These are phyloP conservation scores for Trilocha varians DNA, from an alignment of 2,888 invertebrate species.

Conservation along the genomic window DNA sequence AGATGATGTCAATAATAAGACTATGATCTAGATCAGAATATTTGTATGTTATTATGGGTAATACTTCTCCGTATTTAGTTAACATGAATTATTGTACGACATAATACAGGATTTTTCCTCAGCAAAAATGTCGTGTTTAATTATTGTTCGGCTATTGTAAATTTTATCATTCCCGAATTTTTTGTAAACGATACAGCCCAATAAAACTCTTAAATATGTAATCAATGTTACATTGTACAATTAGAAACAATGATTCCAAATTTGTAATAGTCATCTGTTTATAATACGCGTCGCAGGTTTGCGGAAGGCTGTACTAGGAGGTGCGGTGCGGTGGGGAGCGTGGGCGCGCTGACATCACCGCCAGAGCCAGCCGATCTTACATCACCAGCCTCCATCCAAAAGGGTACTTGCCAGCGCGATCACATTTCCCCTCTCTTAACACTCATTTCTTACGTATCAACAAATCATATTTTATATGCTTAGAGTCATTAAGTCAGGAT, in stretches of 20 bases:
- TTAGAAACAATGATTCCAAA: not conserved
- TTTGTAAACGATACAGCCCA: not conserved
- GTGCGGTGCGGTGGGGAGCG: constrained; percentile 36
- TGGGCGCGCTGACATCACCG: constrained; percentile 70
- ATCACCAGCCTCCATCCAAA: constrained; percentile 60
- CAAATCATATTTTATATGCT: not conserved
- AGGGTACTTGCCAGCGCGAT: constrained; percentile 31
- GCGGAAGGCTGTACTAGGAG: constrained; percentile 55
- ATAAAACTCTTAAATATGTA: not conserved
- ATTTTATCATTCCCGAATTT: not conserved
- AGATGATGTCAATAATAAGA: constrained; percentile 25
- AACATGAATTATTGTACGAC: too few relatives aligned
- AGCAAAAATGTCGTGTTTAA: not conserved
- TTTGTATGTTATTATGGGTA: constrained; percentile 14
- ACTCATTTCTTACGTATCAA: not conserved
- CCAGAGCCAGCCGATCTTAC: constrained; percentile 65
- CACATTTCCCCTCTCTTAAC: constrained; percentile 21
- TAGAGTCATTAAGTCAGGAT: not conserved
- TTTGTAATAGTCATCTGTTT: not conserved
- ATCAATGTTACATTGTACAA: not conserved
- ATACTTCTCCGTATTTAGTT: too few relatives aligned
- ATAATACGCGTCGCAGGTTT: constrained; percentile 19
- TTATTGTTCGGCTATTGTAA: not conserved
- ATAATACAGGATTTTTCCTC: not conserved
- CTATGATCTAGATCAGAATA: constrained; percentile 20